These are phyloP conservation scores for Latrodectus geometricus DNA, from an alignment of 1,140 invertebrate species.

Conservation along the genomic window DNA sequence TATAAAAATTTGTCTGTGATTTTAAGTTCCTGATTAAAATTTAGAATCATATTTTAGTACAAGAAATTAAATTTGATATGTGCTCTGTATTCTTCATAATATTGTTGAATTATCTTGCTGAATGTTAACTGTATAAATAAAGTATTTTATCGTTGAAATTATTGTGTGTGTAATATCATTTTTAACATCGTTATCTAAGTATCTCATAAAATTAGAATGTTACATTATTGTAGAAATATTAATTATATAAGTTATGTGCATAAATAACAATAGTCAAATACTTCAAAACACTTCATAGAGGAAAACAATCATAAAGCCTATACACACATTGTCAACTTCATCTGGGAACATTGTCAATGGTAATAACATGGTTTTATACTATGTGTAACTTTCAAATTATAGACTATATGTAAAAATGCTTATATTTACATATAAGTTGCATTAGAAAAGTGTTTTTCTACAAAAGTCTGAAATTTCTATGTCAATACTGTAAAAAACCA, in stretches of 20 bases:
- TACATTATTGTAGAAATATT: background rate
- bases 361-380: too few relatives aligned
- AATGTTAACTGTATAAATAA: slow-evolving; percentile 42
- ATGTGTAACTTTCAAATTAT: too few relatives aligned
- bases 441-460: too few relatives aligned
- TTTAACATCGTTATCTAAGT: background rate
- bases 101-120: slow-evolving; percentile 15
- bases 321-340: background rate
- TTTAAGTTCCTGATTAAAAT: slow-evolving; percentile 32
- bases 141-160: slow-evolving; percentile 21
- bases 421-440: too few relatives aligned
- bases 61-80: background rate
- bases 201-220: background rate
- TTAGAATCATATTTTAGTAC: background rate
- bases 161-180: background rate
- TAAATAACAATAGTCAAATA: background rate
- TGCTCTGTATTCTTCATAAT: slow-evolving; percentile 23
- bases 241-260: background rate
- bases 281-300: background rate
- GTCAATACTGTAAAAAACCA: too few relatives aligned
- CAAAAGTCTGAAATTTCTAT: too few relatives aligned
- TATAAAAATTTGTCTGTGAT: slow-evolving; percentile 30
- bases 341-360: too few relatives aligned
- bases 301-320: background rate
- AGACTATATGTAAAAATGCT: too few relatives aligned